Evolutionary conservation across 2,888 invertebrate species (phyloP), one percentile per base, ranked within the genome.

Genomic region (Tiliacea citrago): DNA sequence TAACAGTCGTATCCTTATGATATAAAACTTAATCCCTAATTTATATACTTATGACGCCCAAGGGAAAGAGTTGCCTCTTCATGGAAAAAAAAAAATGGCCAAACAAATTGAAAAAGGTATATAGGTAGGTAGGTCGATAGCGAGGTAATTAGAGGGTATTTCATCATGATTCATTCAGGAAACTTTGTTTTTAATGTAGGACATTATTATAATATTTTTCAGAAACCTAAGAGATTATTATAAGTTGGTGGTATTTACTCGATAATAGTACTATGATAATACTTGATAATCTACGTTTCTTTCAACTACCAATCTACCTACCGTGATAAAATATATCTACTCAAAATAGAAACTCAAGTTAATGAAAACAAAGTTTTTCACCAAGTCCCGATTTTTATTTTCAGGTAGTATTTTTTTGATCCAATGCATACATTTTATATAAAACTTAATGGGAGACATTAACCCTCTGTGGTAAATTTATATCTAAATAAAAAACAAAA

Each of bases 41-140:
- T 68, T 39, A 60, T 35, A 21, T 13, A 49, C 9, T 76, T 58
- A 76, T 35, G 7, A 66, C 35, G 51, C 51, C 35, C 67, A 39
- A 29, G 58, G 24, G 67, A 49, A 45, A 7, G 4, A n/a, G n/a
- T 58, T 24, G n/a, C 51, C 42, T 29, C 7, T 51, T 18, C 16
- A 13, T 45, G 7, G 39, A 39, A n/a, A 16, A 42, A 49, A 75
- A 45, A 47, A 49, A 7, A 65, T 18, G 7, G 39, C 0, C 9
- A 7, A 0, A n/a, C 2, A 49, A 53, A 21, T 51, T 45, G 35
- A 47, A 73, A 45, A 9, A n/a, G 16, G 21, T 29, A 72, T 18
- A 51, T 18, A 18, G 29, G 58, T 60, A 42, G 29, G 58, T 60
- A 42, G 51, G 42, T 35, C 45, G 1, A 16, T 47, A 8, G 7